phyloP scores from a whole-genome alignment of 2,888 invertebrate genomes.

The Caradrina clavipalpis region DNA sequence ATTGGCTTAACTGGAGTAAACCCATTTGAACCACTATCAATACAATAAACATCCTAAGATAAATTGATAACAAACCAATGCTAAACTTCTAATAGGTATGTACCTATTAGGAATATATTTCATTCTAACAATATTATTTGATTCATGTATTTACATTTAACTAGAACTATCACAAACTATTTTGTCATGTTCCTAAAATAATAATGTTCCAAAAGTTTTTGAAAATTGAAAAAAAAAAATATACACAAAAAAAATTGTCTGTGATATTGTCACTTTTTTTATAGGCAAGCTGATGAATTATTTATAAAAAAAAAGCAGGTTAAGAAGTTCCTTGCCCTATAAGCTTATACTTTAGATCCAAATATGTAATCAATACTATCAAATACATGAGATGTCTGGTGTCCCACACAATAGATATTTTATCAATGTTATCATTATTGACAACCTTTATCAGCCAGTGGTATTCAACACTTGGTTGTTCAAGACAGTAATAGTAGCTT shows the following conservation, averaged over 20 bases:
- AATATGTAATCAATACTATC: slow-evolving; percentile 33
- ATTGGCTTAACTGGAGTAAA: slow-evolving; percentile 47
- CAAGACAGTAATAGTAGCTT: neutral
- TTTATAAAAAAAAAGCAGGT: neutral
- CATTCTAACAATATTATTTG: neutral
- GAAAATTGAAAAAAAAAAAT: neutral
- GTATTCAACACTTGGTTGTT: slow-evolving; percentile 62
- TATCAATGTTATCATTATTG: slow-evolving; percentile 61
- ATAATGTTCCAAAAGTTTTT: neutral
- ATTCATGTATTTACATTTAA: slow-evolving; percentile 3
- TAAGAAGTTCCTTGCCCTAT: neutral
- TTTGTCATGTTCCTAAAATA: neutral
- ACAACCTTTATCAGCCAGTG: slow-evolving; percentile 70
- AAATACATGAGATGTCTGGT: slow-evolving; percentile 28
- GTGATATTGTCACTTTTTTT: no score
- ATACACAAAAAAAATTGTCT: neutral
- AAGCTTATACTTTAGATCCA: neutral
- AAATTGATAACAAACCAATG: slow-evolving; percentile 30
- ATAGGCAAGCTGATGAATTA: no score
- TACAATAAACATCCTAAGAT: slow-evolving; percentile 38
- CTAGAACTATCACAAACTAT: neutral
- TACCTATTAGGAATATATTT: neutral
- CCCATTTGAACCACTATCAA: slow-evolving; percentile 47
- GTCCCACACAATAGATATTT: slow-evolving; percentile 52
- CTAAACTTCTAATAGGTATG: slow-evolving; percentile 6